Percentiles rank a stretch among this genome's conserved stretches.
Evolutionary conservation across 2,113 vertebrate genomes (phyloP).

Genomic region (Apodemus sylvaticus): DNA sequence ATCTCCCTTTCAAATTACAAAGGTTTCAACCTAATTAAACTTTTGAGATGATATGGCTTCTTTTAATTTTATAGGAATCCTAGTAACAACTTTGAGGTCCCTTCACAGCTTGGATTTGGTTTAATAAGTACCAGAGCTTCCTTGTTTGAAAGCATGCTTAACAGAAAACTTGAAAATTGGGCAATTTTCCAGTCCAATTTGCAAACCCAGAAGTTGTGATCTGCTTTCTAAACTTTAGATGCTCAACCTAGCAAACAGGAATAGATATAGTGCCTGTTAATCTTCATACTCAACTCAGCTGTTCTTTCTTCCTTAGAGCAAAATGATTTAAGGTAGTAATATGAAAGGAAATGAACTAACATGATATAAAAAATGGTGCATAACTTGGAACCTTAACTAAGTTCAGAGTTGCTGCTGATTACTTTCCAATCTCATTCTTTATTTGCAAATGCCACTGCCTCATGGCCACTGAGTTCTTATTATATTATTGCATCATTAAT

Average conservation of each 20-base stretch:
- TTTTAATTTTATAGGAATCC: background rate
- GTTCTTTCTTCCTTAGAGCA: slow-evolving; percentile 72
- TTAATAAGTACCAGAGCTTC: background rate
- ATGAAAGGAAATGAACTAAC: slow-evolving; percentile 78
- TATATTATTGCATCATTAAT: slow-evolving; percentile 81
- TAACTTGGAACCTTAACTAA: slow-evolving; percentile 76
- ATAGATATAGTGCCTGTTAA: slow-evolving; percentile 67
- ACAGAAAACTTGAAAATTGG: background rate
- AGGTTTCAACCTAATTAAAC: background rate
- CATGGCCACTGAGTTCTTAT: slow-evolving; percentile 81
- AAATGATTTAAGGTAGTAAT: slow-evolving; percentile 79
- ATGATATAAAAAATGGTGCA: slow-evolving; percentile 75
- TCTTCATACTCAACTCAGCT: slow-evolving; percentile 73
- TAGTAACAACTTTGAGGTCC: background rate
- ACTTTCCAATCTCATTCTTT: slow-evolving; percentile 79
- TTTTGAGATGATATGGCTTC: background rate
- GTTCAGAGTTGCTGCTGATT: slow-evolving; percentile 74
- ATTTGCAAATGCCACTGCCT: slow-evolving; percentile 81
- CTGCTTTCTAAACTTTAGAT: slow-evolving; percentile 67
- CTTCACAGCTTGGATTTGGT: background rate
- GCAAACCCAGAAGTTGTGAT: slow-evolving; percentile 55
- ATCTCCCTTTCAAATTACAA: background rate
- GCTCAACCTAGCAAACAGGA: slow-evolving; percentile 65
- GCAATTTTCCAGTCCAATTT: slow-evolving; percentile 62
- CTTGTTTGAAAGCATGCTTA: slow-evolving; percentile 34